Evolutionary conservation across 2,113 vertebrate species (phyloP), one percentile per base, ranked within the genome.

Genomic region (Syrrhaptes paradoxus): DNA sequence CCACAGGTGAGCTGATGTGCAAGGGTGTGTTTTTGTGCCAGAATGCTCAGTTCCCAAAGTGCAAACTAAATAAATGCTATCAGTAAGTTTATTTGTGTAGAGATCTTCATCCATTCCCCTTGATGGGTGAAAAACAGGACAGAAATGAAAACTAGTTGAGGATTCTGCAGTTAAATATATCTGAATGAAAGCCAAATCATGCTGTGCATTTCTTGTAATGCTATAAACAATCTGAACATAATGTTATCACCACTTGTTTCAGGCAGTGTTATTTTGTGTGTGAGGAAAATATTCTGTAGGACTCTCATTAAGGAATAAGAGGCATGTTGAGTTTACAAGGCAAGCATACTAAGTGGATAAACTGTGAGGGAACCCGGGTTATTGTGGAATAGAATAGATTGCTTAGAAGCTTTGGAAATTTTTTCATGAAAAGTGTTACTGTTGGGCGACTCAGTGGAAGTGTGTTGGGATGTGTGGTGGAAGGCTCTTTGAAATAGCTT

Each of bases 181-280:
- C 26, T 77, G 91, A 78, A 80, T 55, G 52, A 71, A 88, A 88
- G 75, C 72, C 93, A 96, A 34, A 78, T 61, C 65, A 49, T 52
- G 76, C 92, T 86, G 85, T 88, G 85, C 45, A 6, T 94, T 94
- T 96, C 88, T 90, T 78, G 72, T 90, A 84, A 67, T 1, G 3
- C 52, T 71, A 16, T 75, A 78, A 96, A 89, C 72, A 92, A 41
- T 85, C 51, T 59, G 68, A 93, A 65, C 49, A 41, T 81, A 72
- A 88, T 81, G 68, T 71, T 86, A 93, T 78, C 95, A 41, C 79
- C 61, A 38, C 72, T 92, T 84, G 45, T 90, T 96, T 93, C 65
- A 84, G 58, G 61, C 90, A 46, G 24, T 25, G 75, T 63, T 90
- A 41, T 90, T 90, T 71, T 77, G 38, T 24, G 22, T 55, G 48